These are phyloP conservation scores for Asteroscopus sphinx DNA, from an alignment of 2,888 invertebrate genomes.

Conservation along the genomic window DNA sequence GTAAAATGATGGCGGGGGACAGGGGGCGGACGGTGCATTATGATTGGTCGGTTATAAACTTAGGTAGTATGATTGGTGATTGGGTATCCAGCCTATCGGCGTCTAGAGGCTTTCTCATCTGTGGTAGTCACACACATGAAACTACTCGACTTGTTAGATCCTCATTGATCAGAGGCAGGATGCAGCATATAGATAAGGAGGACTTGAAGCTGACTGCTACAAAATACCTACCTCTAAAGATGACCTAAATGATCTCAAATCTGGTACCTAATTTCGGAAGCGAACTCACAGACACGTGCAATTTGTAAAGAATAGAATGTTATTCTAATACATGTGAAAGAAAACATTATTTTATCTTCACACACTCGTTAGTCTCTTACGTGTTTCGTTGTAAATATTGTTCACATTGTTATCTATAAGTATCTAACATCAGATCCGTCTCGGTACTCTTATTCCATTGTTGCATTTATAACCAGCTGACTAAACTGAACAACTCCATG, in stretches of 20 bases:
- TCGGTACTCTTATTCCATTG: conserved; percentile 27
- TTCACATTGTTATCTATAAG: conserved; percentile 36
- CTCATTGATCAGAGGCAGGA: background rate
- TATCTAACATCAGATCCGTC: conserved; percentile 22
- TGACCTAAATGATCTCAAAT: background rate
- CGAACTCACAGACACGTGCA: conserved; percentile 1
- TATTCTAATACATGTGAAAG: background rate
- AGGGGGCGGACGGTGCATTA: too few relatives aligned
- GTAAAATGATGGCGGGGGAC: too few relatives aligned
- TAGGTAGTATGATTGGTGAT: too few relatives aligned
- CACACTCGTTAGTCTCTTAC: conserved; percentile 41
- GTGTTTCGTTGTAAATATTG: conserved; percentile 40
- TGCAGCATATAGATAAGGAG: background rate
- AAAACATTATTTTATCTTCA: background rate
- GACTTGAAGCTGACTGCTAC: background rate
- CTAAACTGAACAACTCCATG: conserved; percentile 13
- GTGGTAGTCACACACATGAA: background rate
- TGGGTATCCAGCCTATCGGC: too few relatives aligned
- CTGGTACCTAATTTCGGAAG: background rate
- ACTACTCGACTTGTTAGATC: background rate
- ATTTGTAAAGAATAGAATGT: conserved; percentile 3
- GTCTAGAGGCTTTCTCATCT: too few relatives aligned
- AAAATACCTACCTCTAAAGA: background rate
- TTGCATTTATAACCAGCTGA: conserved; percentile 36
- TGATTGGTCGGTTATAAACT: too few relatives aligned